Conservation (phyloP, 2,888 invertebrate species). For the Ephialtes manifestator region DNA sequence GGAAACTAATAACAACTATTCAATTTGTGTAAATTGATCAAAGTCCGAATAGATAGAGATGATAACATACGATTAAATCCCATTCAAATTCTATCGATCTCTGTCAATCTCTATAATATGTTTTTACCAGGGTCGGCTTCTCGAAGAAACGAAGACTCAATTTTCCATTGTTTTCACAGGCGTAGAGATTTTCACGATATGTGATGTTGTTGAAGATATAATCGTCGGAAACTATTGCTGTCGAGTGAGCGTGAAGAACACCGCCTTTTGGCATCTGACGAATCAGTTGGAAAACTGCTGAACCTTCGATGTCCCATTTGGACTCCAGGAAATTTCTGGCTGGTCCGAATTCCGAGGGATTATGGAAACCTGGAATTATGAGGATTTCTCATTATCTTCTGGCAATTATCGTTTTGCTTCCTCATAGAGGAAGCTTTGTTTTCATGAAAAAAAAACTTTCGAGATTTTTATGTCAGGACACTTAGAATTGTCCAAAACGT, state of each 20-base stretch:
- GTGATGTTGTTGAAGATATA: constrained; percentile 89
- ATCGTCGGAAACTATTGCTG: constrained; percentile 89
- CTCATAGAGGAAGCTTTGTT: no score
- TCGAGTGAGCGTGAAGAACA: constrained; percentile 91
- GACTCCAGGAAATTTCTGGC: constrained; percentile 90
- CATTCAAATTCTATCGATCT: no score
- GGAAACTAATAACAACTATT: no score
- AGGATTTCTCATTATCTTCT: constrained; percentile 80
- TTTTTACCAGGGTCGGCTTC: no score
- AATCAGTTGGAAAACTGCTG: constrained; percentile 90
- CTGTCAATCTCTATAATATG: no score
- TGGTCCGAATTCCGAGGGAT: constrained; percentile 81
- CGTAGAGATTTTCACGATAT: constrained; percentile 88
- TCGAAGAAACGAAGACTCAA: constrained; percentile 74
- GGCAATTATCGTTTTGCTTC: not conserved
- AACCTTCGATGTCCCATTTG: constrained; percentile 88
- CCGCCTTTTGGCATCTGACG: constrained; percentile 92
- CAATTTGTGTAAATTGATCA: no score
- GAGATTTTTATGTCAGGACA: no score
- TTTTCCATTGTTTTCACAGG: constrained; percentile 83
- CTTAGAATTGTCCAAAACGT: no score
- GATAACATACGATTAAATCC: no score
- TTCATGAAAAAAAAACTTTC: no score
- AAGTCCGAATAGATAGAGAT: no score
- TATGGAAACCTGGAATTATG: constrained; percentile 80